These are phyloP conservation scores for Lithosia quadra DNA, from an alignment of 2,888 invertebrate species.

Conservation along the genomic window DNA sequence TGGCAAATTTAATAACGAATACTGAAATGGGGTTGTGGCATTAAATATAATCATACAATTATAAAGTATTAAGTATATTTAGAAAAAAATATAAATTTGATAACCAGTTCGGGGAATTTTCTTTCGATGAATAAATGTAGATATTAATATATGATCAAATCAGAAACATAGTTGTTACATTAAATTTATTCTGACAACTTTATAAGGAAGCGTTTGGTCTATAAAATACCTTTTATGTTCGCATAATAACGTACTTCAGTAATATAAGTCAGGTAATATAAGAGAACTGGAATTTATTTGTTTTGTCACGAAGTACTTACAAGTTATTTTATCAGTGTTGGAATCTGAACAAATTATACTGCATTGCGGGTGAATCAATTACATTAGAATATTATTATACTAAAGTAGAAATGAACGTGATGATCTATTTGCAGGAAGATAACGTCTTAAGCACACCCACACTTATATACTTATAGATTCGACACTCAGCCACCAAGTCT, in stretches of 20 bases:
- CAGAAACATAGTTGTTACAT: constrained; percentile 18
- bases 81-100: too few species aligned
- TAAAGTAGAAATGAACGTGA: neutral
- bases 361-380: constrained; percentile 51
- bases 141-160: constrained; percentile 1
- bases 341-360: constrained; percentile 52
- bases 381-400: constrained; percentile 6
- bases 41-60: neutral
- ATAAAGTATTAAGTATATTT: neutral
- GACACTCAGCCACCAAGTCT: too few species aligned
- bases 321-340: constrained; percentile 38
- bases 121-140: neutral
- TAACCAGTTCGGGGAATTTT: neutral
- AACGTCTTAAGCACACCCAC: neutral
- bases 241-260: constrained; percentile 36
- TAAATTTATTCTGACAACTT: constrained; percentile 24
- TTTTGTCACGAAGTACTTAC: constrained; percentile 56
- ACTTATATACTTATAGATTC: too few species aligned
- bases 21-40: too few species aligned
- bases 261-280: constrained; percentile 44
- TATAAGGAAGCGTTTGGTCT: constrained; percentile 35
- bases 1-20: too few species aligned
- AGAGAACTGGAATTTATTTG: constrained; percentile 50
- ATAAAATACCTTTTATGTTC: constrained; percentile 45
- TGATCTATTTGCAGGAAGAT: neutral